phyloP scores from a whole-genome alignment of 2,797 vertebrate genomes.

The Leptodactylus fallax region DNA sequence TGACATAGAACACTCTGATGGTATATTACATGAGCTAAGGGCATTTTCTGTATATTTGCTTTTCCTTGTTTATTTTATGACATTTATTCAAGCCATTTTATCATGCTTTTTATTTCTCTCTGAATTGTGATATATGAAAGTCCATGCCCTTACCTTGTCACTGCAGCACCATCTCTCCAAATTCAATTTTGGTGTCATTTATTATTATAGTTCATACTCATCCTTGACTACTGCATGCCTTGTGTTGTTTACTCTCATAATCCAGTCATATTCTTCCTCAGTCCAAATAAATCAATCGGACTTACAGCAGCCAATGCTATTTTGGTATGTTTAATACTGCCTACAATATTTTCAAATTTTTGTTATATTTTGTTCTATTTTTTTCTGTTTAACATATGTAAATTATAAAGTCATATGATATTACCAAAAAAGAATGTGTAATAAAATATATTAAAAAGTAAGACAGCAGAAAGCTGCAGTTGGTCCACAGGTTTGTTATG shows the following conservation, averaged over 20 bases:
- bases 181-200: conserved; percentile 32
- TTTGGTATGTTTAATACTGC: not conserved
- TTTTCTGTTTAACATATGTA: not conserved
- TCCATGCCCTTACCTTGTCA: conserved; percentile 19
- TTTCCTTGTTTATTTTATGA: not conserved
- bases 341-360: not conserved
- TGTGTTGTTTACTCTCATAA: conserved; percentile 24
- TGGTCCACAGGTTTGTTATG: too few species aligned
- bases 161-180: conserved; percentile 4
- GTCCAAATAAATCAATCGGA: not conserved
- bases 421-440: not conserved
- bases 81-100: conserved; percentile 5
- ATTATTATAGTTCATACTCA: conserved; percentile 27
- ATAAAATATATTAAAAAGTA: too few species aligned
- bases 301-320: not conserved
- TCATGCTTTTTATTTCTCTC: not conserved
- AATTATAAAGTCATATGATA: not conserved
- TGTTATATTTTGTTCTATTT: not conserved
- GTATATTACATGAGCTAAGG: too few species aligned
- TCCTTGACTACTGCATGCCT: not conserved
- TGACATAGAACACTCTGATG: not conserved
- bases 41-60: not conserved
- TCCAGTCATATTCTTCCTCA: conserved; percentile 1
- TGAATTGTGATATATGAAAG: conserved; percentile 22
- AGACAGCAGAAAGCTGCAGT: too few species aligned